These are phyloP conservation scores for Myiozetetes cayanensis DNA, from an alignment of 2,113 vertebrate species.

Conservation along the genomic window DNA sequence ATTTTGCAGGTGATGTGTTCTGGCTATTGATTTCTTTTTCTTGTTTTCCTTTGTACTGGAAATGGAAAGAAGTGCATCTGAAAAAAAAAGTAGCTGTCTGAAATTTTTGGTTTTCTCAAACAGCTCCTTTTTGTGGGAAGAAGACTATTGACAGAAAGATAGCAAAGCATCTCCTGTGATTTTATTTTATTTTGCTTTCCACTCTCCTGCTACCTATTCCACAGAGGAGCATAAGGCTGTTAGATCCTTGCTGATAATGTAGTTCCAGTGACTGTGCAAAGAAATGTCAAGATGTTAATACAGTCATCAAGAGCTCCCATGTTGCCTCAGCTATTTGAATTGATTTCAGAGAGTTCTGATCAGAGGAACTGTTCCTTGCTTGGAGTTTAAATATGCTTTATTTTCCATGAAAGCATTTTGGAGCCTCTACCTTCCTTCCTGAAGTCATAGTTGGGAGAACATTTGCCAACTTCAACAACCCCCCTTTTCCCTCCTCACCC, in stretches of 20 bases:
- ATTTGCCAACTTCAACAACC: not conserved
- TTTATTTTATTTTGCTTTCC: not conserved
- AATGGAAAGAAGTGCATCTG: not conserved
- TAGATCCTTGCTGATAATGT: conserved; percentile 12
- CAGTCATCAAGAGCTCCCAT: conserved; percentile 35
- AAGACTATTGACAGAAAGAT: not conserved
- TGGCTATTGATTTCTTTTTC: not conserved
- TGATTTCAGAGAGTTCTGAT: not conserved
- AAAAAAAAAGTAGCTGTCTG: not conserved
- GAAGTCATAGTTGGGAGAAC: not conserved
- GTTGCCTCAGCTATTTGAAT: conserved; percentile 22
- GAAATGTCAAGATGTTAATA: conserved; percentile 44
- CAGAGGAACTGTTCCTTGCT: not conserved
- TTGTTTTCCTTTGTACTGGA: not conserved
- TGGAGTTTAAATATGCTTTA: not conserved
- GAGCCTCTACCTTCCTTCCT: conserved; percentile 10
- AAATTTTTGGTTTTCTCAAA: not conserved
- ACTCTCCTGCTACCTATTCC: not conserved
- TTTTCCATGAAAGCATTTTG: not conserved
- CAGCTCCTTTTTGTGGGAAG: not conserved
- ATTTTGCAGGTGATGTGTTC: not conserved
- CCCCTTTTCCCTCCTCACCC: not conserved
- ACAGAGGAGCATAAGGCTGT: not conserved
- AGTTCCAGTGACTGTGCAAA: conserved; percentile 26
- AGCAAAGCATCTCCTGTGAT: not conserved